Evolutionary conservation across 2,888 invertebrate species (phyloP), one percentile per base, ranked within the genome.

Genomic region (Endotricha flammealis): DNA sequence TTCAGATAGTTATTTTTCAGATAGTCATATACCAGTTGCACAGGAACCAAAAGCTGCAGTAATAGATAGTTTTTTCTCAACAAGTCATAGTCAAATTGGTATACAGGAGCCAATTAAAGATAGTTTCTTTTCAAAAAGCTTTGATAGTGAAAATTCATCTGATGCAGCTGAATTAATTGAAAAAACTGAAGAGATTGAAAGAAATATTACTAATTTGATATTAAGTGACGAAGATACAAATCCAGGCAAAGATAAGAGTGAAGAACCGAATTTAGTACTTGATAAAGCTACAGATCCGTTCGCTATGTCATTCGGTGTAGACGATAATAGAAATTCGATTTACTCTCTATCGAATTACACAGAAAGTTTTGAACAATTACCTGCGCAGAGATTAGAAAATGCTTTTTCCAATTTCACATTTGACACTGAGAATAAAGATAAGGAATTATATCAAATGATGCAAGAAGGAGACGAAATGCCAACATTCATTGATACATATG

Each of bases 321-420:
- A 20, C n/a, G n/a, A 20, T 20, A 20, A 20, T 6, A 20, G 20
- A 20, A 20, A 20, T 20, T 20, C 20, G n/a, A 20, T 20, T 20
- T 20, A 20, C 7, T 20, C 20, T 8, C 6, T 3, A 8, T 20
- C 20, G 6, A 20, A 20, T 20, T 20, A 20, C 7, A 20, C 20
- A 20, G 8, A 20, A n/a, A n/a, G 20, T 3, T 20, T 20, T 20
- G 20, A 20, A 16, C 24, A 25, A 16, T 3, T 25, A 1, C 16
- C 25, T 11, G 16, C 16, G 8, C 30, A 35, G 27, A 29, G 13
- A 10, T 12, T 27, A 30, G 29, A 29, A 27, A 31, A 31, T 29
- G 2, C 28, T 10, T 36, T 33, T 29, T 10, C 32, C 9, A 46
- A 32, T 24, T 44, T 42, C 17, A 32, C 32, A 1, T 40, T 44